Evolutionary conservation across 1,140 invertebrate species (phyloP).

Genomic region (Drosophila kepulauana): DNA sequence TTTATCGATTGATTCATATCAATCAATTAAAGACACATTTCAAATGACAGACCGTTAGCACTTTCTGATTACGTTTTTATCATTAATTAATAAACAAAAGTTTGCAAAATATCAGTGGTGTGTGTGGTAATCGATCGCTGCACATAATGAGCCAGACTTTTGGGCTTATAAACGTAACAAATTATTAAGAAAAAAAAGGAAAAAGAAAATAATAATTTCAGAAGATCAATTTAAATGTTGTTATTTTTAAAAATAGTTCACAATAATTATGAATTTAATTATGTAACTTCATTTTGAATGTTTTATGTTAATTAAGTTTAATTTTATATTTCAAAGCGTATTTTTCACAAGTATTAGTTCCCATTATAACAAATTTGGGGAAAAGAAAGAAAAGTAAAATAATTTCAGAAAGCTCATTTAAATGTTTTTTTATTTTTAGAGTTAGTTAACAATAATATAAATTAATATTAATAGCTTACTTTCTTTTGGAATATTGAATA

Average conservation of each 20-base stretch:
- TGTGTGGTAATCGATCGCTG: conserved; percentile 37
- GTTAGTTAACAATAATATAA: no score
- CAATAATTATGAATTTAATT: no score
- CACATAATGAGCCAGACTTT: conserved; percentile 13
- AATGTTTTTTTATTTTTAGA: no score
- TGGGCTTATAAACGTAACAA: not conserved
- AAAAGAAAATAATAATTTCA: not conserved
- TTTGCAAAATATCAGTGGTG: conserved; percentile 32
- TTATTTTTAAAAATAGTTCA: not conserved
- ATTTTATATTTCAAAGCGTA: no score
- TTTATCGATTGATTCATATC: conserved; percentile 52
- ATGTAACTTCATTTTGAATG: no score
- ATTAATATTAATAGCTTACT: no score
- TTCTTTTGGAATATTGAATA: no score
- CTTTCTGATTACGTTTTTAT: conserved; percentile 75
- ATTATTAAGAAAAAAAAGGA: not conserved
- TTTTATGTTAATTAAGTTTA: no score
- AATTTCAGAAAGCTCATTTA: no score
- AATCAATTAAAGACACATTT: conserved; percentile 66
- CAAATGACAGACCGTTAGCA: conserved; percentile 63
- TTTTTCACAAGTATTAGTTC: no score
- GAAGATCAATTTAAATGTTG: not conserved
- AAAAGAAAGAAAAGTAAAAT: no score
- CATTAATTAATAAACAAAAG: conserved; percentile 64
- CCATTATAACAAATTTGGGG: no score